Evolutionary conservation across 2,888 invertebrate genomes (phyloP), one percentile per base, ranked within the genome.

Genomic region (Polyommatus icarus): DNA sequence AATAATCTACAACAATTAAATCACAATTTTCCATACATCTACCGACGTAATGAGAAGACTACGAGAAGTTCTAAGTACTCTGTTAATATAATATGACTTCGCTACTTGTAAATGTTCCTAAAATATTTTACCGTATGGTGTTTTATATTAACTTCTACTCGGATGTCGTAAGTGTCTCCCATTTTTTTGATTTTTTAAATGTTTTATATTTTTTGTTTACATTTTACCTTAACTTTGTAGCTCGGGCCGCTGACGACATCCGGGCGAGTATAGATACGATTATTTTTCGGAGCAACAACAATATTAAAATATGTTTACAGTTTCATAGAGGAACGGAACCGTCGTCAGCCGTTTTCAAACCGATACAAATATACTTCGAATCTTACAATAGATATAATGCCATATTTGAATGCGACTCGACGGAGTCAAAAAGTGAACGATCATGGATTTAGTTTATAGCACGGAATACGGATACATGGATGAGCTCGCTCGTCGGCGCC

Each of bases 241-340:
- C 86, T 87, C 92, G 90, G 92, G 91, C 90, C 91, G 92, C 90
- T 91, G 91, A 92, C 93, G 92, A 92, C 91, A 92, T 90, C 91
- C 92, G 89, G 91, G 91, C 88, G 85, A 86, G 89, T 90, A 91
- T 89, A 91, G 88, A 91, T 89, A 89, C 86, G 85, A 86, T 54
- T 18, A 54, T 86, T 85, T 88, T 87, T 89, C 84, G 87, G 84
- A 88, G 86, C 86, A 86, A 87, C 86, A 86, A 90, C 85, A 82
- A 80, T 91, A 91, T 85, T 91, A 92, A 93, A 93, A 92, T 93
- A 93, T 88, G 85, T 78, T 54, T 86, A 85, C 84, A 82, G 83
- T 80, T 82, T 82, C 82, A 82, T 81, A 79, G 84, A 87, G 86
- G 85, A 87, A 86, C 86, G 87, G 86, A 87, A 83, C 82, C 78